phyloP scores from a whole-genome alignment of 2,113 vertebrate genomes.

The Ailuropoda melanoleuca region DNA sequence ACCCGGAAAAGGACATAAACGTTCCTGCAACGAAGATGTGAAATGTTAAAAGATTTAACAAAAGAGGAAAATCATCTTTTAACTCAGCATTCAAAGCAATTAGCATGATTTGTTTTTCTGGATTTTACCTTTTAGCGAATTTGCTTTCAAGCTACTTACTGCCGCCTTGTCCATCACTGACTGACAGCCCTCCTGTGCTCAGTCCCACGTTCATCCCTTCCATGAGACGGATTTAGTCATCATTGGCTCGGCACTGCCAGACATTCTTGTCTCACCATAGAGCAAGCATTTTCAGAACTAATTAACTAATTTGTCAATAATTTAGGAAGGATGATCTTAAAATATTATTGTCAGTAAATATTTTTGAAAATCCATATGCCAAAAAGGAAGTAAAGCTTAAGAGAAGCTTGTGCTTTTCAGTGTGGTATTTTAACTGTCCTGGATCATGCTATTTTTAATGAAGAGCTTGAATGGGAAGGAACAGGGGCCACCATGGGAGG shows the following conservation, averaged over 20 bases:
- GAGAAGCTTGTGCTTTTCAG: neutral
- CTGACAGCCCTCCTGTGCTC: accelerated
- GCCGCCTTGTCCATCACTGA: neutral
- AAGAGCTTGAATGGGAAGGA: neutral
- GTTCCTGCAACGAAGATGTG: neutral
- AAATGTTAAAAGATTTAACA: neutral
- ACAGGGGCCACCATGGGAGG: accelerated
- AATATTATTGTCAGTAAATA: neutral
- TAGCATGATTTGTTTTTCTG: neutral
- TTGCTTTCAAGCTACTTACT: neutral
- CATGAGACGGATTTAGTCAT: accelerated
- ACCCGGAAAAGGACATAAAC: neutral
- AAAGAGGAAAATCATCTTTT: neutral
- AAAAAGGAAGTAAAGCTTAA: neutral
- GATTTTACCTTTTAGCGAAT: neutral
- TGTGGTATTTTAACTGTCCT: neutral
- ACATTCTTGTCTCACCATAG: neutral
- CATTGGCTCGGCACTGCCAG: neutral
- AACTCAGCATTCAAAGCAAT: neutral
- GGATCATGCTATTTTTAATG: neutral
- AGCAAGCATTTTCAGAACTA: neutral
- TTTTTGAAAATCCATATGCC: neutral
- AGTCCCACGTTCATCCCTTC: accelerated
- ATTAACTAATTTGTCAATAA: neutral
- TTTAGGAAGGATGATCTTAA: neutral